Evolutionary conservation across 2,113 vertebrate species (phyloP), one percentile per base, ranked within the genome.

Genomic region (Mugil cephalus): DNA sequence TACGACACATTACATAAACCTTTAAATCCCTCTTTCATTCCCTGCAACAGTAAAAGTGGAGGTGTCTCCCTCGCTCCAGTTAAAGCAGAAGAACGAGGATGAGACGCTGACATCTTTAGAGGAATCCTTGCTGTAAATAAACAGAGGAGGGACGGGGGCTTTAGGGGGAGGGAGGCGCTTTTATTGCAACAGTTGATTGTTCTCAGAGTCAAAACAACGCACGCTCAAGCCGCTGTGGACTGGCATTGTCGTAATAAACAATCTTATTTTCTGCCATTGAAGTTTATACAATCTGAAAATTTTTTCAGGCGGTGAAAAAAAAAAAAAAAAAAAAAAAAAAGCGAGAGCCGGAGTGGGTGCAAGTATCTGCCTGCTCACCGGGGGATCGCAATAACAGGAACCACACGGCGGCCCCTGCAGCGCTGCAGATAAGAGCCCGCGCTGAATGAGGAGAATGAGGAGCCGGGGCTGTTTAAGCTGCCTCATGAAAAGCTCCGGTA

Each of bases 361-460:
- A 68, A 54, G 82, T 62, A 35, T 80, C 82, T 73, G 89, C 81
- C 83, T 52, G 80, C 34, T 61, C 51, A 52, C 65, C 60, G 67
- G 40, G 17, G 75, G 64, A 66, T 71, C 18, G 84, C 89, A 94
- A 93, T 89, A 93, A 94, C 93, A 94, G 93, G 93, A 94, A 94
- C 92, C 86, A n/a, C 63, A 42, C 68, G 54, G 69, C 36, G 54
- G 69, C 80, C 76, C 73, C 93, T 94, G 93, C 84, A 89, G 87
- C 30, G 66, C 75, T 70, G 71, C 86, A 93, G 92, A 94, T 94
- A 94, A 94, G 92, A 84, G 71, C 45, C 45, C n/a, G 8, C 13
- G 45, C 75, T 79, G 65, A 73, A 69, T 77, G 80, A 87, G 81
- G 82, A 68, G 66, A n/a, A n/a, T n/a, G n/a, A n/a, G n/a, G n/a